Conservation (phyloP, 2,797 vertebrate species). For the Gadopsis marmoratus region DNA sequence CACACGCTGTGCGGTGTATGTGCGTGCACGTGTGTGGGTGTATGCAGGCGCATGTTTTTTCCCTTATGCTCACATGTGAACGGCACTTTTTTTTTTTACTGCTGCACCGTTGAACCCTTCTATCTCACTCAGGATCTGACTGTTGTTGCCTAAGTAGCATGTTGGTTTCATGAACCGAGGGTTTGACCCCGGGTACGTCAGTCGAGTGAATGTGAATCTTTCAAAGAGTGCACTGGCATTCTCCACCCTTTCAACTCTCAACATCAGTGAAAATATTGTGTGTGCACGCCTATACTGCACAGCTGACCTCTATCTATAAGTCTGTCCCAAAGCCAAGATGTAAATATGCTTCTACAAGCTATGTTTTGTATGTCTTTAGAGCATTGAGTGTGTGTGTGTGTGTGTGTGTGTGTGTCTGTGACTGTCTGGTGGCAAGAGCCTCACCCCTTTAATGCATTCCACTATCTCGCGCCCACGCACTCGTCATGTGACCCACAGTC, state of each 20-base stretch:
- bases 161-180: constrained; percentile 41
- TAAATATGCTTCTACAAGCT: constrained; percentile 2
- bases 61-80: constrained; percentile 42
- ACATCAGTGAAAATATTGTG: constrained; percentile 31
- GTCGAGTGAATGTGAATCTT: constrained; percentile 37
- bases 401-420: constrained; percentile 22
- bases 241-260: constrained; percentile 42
- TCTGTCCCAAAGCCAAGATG: constrained; percentile 8
- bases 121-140: constrained; percentile 56
- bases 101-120: constrained; percentile 62
- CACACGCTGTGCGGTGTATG: constrained; percentile 31
- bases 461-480: constrained; percentile 84
- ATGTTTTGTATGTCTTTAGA: constrained; percentile 1
- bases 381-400: constrained; percentile 14
- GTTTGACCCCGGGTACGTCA: constrained; percentile 16
- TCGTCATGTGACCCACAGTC: constrained; percentile 80
- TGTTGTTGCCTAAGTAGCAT: constrained; percentile 39
- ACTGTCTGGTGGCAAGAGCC: constrained; percentile 68
- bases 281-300: background rate
- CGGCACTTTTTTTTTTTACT: constrained; percentile 44
- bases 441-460: constrained; percentile 84
- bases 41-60: constrained; percentile 50
- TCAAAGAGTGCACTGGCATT: constrained; percentile 29
- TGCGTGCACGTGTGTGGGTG: constrained; percentile 42
- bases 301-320: constrained; percentile 2